phyloP scores from a whole-genome alignment of 1,140 invertebrate species.

The Galleria mellonella region DNA sequence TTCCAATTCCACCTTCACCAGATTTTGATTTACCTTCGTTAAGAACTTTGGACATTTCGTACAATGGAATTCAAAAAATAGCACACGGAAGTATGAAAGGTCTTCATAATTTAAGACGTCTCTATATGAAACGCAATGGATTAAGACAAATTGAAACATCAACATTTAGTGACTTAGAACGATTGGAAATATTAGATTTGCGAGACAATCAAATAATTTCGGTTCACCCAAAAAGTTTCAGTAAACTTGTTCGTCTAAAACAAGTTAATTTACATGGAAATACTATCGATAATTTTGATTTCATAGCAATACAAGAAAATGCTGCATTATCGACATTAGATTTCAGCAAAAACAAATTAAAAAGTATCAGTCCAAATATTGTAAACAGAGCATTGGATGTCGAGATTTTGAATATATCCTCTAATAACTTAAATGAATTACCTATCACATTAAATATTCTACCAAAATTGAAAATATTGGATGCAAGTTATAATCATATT shows the following conservation, averaged over 20 bases:
- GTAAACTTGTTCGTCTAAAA: conserved; percentile 77
- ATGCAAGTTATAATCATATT: conserved; percentile 88
- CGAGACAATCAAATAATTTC: conserved; percentile 83
- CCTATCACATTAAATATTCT: conserved; percentile 81
- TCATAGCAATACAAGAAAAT: conserved; percentile 81
- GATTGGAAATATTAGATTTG: conserved; percentile 84
- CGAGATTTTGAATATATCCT: conserved; percentile 84
- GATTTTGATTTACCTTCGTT: conserved; percentile 81
- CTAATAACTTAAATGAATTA: conserved; percentile 84
- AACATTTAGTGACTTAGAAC: conserved; percentile 81
- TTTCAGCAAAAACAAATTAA: conserved; percentile 85
- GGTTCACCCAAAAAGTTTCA: conserved; percentile 80
- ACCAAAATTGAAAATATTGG: conserved; percentile 80
- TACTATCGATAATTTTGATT: conserved; percentile 81
- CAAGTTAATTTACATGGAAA: conserved; percentile 86
- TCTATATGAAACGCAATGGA: conserved; percentile 87
- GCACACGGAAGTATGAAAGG: conserved; percentile 79
- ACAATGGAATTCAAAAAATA: conserved; percentile 84
- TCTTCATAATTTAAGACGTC: conserved; percentile 80
- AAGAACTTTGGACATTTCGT: conserved; percentile 83
- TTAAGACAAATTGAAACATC: conserved; percentile 81
- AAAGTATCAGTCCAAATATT: conserved; percentile 78
- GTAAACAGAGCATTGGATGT: conserved; percentile 81
- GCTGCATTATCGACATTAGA: conserved; percentile 80
- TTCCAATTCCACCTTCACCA: conserved; percentile 79